Percentiles rank a stretch among this genome's conserved stretches.
phyloP scores from a whole-genome alignment of 2,888 invertebrate species.

The Lasioglossum morio region DNA sequence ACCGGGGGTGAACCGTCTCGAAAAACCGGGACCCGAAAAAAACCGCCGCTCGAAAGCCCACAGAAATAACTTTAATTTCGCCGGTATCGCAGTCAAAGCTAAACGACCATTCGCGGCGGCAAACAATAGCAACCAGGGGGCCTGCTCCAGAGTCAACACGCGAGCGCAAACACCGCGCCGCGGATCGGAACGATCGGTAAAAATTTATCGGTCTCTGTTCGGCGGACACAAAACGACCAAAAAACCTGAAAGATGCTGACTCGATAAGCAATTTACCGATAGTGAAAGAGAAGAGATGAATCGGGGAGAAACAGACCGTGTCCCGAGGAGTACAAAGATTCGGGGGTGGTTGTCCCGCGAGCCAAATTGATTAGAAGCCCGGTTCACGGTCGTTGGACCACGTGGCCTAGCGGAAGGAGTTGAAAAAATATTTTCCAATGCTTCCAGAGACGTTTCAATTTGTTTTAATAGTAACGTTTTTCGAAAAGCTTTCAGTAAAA shows the following conservation, averaged over 20 bases:
- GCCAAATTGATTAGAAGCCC: slow-evolving; percentile 70
- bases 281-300: slow-evolving; percentile 12
- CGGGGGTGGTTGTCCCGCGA: not conserved
- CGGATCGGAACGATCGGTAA: slow-evolving; percentile 15
- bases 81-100: not conserved
- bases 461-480: not conserved
- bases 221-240: not conserved
- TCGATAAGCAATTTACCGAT: slow-evolving; percentile 66
- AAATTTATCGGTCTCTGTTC: slow-evolving; percentile 50
- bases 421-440: not conserved
- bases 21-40: not conserved
- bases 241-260: slow-evolving; percentile 59
- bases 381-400: slow-evolving; percentile 53
- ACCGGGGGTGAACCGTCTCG: not conserved
- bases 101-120: not conserved
- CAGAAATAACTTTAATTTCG: slow-evolving; percentile 18
- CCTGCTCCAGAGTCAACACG: not conserved
- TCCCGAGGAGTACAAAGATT: not conserved
- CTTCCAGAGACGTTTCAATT: not conserved
- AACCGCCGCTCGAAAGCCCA: not conserved
- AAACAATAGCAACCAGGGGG: not conserved
- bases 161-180: not conserved
- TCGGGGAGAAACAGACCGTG: slow-evolving; percentile 26
- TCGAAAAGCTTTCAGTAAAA: not conserved
- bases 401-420: slow-evolving; percentile 39